Percentiles rank a stretch among this genome's conserved stretches.
Evolutionary conservation across 2,113 vertebrate genomes (phyloP).

Genomic region (Picathartes gymnocephalus): DNA sequence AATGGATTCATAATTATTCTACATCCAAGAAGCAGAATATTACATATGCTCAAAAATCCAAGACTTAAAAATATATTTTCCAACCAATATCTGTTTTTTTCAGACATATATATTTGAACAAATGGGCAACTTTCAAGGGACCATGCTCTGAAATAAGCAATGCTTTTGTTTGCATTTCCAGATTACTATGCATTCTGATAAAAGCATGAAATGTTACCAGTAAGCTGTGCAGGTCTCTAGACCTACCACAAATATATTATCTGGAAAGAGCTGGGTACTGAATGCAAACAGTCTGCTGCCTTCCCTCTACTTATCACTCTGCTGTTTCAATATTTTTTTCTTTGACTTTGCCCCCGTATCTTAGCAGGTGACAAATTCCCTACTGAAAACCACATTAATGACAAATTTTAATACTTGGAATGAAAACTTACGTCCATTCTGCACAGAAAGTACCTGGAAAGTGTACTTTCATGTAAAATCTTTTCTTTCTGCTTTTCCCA

Average conservation of each 20-base stretch:
- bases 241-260: slow-evolving; percentile 4
- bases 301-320: slow-evolving; percentile 65
- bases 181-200: background rate
- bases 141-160: background rate
- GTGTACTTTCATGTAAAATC: slow-evolving; percentile 24
- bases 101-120: background rate
- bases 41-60: background rate
- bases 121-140: background rate
- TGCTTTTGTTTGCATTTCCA: background rate
- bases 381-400: slow-evolving; percentile 50
- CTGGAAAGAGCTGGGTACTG: background rate
- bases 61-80: background rate
- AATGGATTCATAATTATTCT: background rate
- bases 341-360: background rate
- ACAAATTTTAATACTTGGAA: slow-evolving; percentile 67
- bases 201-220: background rate
- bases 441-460: slow-evolving; percentile 50
- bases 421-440: slow-evolving; percentile 58
- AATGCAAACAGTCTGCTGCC: slow-evolving; percentile 54
- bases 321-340: slow-evolving; percentile 62
- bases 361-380: slow-evolving; percentile 40
- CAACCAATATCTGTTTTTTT: background rate
- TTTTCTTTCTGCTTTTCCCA: slow-evolving; percentile 5
- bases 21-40: background rate
- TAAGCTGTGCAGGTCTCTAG: background rate